Base-by-base conservation (phyloP, 2,888 invertebrate species). In the Ornithoptera priamus region DNA sequence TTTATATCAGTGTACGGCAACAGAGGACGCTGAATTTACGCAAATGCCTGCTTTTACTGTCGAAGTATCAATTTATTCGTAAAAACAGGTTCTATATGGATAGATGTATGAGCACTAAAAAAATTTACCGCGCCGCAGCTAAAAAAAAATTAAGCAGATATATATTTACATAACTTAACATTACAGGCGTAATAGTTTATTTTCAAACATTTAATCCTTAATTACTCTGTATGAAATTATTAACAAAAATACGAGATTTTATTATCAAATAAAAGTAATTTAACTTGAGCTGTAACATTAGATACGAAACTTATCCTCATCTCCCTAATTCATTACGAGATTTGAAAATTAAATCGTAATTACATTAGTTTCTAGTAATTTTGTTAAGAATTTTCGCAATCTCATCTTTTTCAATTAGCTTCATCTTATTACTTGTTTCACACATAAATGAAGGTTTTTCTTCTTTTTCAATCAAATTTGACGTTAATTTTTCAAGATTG, bases 1-100 rank as follows among this genome's bases (percentile, higher is more conserved):
- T 88, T 89, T 88, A 87, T 86, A 79, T 67, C 66, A 76, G 74
- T 50, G 71, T 71, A 66, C 62, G 72, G 65, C 67, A 72, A 72
- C 72, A 72, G 71, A 65, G 71, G 65, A 73, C 67, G 72, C 72
- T 68, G 70, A 73, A 83, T 82, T 83, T 84, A 85, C 85, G 85
- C 81, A 83, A 83, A 85, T 83, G 74, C 76, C 71, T 72, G 74
- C 74, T 80, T 82, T 80, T 70, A 80, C 76, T 78, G 76, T 70
- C 72, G 66, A 74, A 76, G 74, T 81, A 85, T 84, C 80, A 81
- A 80, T 80, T 76, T 72, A 67, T 53, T 39, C 62, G 59, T 50
- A 68, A 64, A 63, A 62, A 68, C 58, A 46, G 46, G 64, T 58
- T 57, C n/a, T 20, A 42, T 42, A 60, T 42, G 50, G 59, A 59